Percentiles rank a stretch among this genome's conserved stretches.
These are phyloP conservation scores for Charina bottae DNA, from an alignment of 2,113 vertebrate species.

Conservation along the genomic window DNA sequence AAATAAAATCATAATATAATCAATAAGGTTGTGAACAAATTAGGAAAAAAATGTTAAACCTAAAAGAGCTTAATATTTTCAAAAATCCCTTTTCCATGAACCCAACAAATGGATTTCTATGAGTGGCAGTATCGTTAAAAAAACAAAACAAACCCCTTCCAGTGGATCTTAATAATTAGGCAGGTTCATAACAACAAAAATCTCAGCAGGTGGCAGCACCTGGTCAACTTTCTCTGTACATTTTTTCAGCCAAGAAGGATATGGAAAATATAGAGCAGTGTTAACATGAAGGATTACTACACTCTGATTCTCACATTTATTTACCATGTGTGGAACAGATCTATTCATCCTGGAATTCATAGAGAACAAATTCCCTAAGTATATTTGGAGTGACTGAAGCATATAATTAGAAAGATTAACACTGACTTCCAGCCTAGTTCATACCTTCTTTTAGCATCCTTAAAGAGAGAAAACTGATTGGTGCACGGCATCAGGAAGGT, in stretches of 20 bases:
- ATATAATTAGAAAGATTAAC: slow-evolving; percentile 2
- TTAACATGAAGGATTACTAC: neutral
- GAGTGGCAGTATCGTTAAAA: neutral
- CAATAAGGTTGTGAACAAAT: neutral
- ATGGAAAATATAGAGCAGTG: neutral
- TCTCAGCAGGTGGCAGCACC: neutral
- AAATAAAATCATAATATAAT: neutral
- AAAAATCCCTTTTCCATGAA: neutral
- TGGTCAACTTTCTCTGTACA: neutral
- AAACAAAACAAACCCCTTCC: neutral
- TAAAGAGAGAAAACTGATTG: slow-evolving; percentile 38
- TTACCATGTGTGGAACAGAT: neutral
- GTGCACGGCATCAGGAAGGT: slow-evolving; percentile 26
- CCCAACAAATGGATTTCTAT: neutral
- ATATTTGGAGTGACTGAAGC: neutral
- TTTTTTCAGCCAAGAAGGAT: neutral
- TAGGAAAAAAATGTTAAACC: neutral
- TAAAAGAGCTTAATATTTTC: neutral
- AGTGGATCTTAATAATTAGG: neutral
- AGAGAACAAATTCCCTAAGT: neutral
- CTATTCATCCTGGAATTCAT: neutral
- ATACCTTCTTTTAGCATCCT: slow-evolving; percentile 23
- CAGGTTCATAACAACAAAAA: neutral
- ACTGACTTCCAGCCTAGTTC: slow-evolving; percentile 15
- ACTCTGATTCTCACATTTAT: neutral